A percentile compares a stretch with the other conserved stretches of the same genome.
Conservation (phyloP, 2,888 invertebrate species). For the Eupithecia insigniata region DNA sequence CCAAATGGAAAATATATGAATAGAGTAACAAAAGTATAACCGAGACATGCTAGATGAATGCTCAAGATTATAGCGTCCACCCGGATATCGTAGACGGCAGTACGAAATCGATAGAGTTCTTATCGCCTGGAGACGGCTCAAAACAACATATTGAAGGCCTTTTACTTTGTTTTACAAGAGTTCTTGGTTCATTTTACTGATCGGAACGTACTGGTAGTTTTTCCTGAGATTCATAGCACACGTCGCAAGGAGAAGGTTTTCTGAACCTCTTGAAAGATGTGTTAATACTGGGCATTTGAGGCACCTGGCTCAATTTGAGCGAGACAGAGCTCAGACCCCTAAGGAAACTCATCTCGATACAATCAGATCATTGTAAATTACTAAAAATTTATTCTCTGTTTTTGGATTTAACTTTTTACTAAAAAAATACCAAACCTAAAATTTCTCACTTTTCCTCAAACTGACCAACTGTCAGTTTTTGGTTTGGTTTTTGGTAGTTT, state of each 20-base stretch:
- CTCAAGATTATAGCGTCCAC: background rate
- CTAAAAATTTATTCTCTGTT: constrained; percentile 12
- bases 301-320: constrained; percentile 30
- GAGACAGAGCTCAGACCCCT: constrained; percentile 29
- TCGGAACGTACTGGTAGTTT: constrained; percentile 57
- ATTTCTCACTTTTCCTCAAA: constrained; percentile 10
- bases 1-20: background rate
- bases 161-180: background rate
- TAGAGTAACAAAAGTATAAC: background rate
- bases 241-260: constrained; percentile 56
- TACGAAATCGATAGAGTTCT: background rate
- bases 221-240: constrained; percentile 47
- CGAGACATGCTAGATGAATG: background rate
- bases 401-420: constrained; percentile 17
- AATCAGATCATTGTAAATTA: constrained; percentile 25
- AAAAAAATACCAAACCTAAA: background rate
- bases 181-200: background rate
- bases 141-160: background rate
- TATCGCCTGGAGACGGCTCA: background rate
- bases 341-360: constrained; percentile 38
- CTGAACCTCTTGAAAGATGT: constrained; percentile 46
- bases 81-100: background rate
- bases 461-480: background rate
- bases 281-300: constrained; percentile 33
- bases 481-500: background rate